Conservation (phyloP, 2,888 invertebrate species). For the Xestia xanthographa region DNA sequence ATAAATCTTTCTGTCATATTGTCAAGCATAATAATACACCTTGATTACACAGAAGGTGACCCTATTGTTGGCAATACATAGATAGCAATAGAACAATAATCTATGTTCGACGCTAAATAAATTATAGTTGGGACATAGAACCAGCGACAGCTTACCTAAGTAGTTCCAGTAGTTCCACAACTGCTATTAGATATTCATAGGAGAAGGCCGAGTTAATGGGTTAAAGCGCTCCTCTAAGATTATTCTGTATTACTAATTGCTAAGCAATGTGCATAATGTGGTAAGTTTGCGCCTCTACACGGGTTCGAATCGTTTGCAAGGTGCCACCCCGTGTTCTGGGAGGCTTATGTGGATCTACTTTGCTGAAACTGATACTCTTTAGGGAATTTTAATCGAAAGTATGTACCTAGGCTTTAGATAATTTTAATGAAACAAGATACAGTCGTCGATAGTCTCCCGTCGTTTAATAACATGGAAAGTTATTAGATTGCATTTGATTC, state of each 20-base stretch:
- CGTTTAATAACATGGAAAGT: neutral
- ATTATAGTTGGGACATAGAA: slow-evolving; percentile 65
- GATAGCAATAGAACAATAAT: slow-evolving; percentile 57
- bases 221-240: slow-evolving; percentile 58
- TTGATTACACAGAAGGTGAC: slow-evolving; percentile 23
- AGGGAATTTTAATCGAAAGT: slow-evolving; percentile 11
- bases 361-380: neutral
- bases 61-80: slow-evolving; percentile 34
- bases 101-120: slow-evolving; percentile 69
- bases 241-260: slow-evolving; percentile 60
- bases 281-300: slow-evolving; percentile 37
- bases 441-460: slow-evolving; percentile 4
- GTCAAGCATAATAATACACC: slow-evolving; percentile 6
- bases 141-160: slow-evolving; percentile 68
- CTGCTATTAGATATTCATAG: slow-evolving; percentile 71
- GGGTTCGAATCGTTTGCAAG: slow-evolving; percentile 22
- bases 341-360: slow-evolving; percentile 22
- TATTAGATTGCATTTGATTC: slow-evolving; percentile 7
- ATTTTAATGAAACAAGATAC: slow-evolving; percentile 21
- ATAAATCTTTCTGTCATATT: neutral
- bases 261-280: slow-evolving; percentile 51
- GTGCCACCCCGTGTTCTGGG: slow-evolving; percentile 20
- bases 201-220: slow-evolving; percentile 65
- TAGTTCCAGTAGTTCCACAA: slow-evolving; percentile 69
- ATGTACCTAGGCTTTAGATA: neutral